Conservation (phyloP, 1,140 invertebrate genomes). For the Proales similis region DNA sequence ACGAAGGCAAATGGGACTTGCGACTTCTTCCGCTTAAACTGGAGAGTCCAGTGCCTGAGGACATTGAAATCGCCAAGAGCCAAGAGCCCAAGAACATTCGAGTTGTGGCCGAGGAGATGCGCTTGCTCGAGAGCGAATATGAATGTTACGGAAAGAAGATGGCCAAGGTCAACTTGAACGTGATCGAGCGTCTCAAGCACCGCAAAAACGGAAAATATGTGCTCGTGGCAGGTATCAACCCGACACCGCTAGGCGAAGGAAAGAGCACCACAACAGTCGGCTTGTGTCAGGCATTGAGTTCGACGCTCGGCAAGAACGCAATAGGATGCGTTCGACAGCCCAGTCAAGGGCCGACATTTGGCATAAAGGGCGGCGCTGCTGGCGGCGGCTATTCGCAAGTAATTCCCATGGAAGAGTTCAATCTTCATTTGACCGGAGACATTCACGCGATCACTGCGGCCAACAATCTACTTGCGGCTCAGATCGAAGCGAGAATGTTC, state of each 20-base stretch:
- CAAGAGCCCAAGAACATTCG: constrained; percentile 79
- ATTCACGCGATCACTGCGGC: constrained; percentile 96
- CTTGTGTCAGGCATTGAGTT: constrained; percentile 79
- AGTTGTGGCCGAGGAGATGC: constrained; percentile 64
- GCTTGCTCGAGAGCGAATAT: constrained; percentile 70
- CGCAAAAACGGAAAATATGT: constrained; percentile 79
- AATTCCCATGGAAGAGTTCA: constrained; percentile 99
- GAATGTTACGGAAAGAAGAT: constrained; percentile 86
- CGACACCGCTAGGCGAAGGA: constrained; percentile 66
- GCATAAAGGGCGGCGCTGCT: constrained; percentile 72
- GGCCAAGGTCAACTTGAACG: constrained; percentile 80
- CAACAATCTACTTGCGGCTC: constrained; percentile 86
- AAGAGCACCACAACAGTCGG: constrained; percentile 93
- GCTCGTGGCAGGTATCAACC: constrained; percentile 69
- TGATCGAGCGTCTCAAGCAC: constrained; percentile 66
- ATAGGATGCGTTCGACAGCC: constrained; percentile 95
- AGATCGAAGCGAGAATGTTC: constrained; percentile 82
- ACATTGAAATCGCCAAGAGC: constrained; percentile 76
- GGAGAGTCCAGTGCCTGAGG: constrained; percentile 55
- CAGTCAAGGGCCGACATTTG: constrained; percentile 95
- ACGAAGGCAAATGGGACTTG: constrained; percentile 44
- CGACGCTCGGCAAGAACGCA: constrained; percentile 74
- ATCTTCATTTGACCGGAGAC: constrained; percentile 95
- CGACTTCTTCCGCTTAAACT: constrained; percentile 43
- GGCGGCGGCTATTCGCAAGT: constrained; percentile 89